Percentiles rank a stretch among this genome's conserved stretches.
These are phyloP conservation scores for Parazoanthus atlanticus DNA, from an alignment of 92 coral and sea anemone genomes.

Conservation along the genomic window DNA sequence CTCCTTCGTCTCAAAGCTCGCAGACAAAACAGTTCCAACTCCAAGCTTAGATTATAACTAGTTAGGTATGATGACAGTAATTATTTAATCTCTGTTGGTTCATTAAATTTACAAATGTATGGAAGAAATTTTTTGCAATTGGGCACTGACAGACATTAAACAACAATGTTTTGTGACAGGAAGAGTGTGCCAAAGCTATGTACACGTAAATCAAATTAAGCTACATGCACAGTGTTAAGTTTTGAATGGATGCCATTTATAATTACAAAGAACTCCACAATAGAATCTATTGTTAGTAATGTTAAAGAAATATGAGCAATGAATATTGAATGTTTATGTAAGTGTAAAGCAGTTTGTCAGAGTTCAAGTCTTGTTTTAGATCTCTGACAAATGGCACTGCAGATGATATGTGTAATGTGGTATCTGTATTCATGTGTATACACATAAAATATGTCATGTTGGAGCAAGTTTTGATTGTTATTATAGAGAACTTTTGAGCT, in stretches of 20 bases:
- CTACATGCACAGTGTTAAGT: neutral
- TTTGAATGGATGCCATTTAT: conserved; percentile 15
- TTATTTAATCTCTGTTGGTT: neutral
- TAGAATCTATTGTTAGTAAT: conserved; percentile 13
- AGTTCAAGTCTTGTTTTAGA: neutral
- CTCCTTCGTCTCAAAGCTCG: neutral
- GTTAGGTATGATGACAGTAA: no score
- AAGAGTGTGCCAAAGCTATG: no score
- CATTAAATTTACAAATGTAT: neutral
- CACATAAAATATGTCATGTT: no score
- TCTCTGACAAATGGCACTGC: no score
- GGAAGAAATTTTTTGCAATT: neutral
- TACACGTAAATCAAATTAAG: neutral
- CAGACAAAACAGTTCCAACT: neutral
- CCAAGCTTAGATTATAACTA: neutral
- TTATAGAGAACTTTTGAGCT: no score
- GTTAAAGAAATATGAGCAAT: neutral
- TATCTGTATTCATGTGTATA: neutral
- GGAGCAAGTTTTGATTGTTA: no score
- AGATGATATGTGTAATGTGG: neutral
- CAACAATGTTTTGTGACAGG: conserved; percentile 7
- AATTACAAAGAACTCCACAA: neutral
- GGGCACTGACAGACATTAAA: neutral
- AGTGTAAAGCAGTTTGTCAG: neutral
- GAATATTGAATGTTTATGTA: neutral